These are phyloP conservation scores for Xiphorhynchus elegans DNA, from an alignment of 2,113 vertebrate genomes.

Conservation along the genomic window DNA sequence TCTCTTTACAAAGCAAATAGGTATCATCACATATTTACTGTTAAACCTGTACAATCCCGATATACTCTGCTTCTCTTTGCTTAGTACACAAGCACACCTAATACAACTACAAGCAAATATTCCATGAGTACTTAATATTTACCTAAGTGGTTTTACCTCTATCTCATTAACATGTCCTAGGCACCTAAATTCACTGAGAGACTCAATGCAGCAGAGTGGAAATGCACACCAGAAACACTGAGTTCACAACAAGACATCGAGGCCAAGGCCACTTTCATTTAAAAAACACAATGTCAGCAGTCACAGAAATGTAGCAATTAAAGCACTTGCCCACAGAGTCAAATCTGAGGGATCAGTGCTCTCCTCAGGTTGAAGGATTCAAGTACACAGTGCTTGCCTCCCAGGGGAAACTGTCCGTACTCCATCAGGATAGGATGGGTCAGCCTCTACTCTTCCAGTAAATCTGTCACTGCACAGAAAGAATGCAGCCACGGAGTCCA, in stretches of 20 bases:
- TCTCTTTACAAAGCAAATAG: not conserved
- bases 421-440: not conserved
- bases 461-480: not conserved
- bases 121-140: not conserved
- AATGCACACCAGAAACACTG: not conserved
- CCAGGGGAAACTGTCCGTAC: not conserved
- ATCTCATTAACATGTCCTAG: not conserved
- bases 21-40: not conserved
- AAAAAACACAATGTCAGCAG: constrained; percentile 17
- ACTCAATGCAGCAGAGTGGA: not conserved
- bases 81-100: not conserved
- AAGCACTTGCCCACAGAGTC: not conserved
- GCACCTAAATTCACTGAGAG: not conserved
- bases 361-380: not conserved
- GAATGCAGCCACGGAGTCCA: not conserved
- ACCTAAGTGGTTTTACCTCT: not conserved
- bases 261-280: constrained; percentile 31
- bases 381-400: not conserved
- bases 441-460: not conserved
- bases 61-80: not conserved
- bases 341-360: not conserved
- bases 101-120: not conserved
- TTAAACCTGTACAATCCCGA: not conserved
- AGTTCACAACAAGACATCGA: not conserved
- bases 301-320: not conserved